A percentile compares a stretch with the other conserved stretches of the same genome.
Conservation (phyloP, 2,113 vertebrate species). For the Emydura subglobosa region DNA sequence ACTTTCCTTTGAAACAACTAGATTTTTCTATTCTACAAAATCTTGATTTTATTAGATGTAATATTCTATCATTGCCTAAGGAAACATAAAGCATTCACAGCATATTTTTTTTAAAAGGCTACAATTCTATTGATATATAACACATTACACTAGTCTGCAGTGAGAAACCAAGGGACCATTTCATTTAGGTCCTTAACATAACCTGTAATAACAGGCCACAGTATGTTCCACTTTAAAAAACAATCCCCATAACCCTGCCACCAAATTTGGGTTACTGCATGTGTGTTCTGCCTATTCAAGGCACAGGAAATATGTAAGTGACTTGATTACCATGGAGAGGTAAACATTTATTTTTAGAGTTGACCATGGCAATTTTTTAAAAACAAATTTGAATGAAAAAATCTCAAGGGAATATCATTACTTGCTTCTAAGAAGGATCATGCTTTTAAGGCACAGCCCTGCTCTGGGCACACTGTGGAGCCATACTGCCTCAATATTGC, state of each 20-base stretch:
- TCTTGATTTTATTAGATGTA: not conserved
- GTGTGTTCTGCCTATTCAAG: not conserved
- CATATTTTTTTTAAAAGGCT: not conserved
- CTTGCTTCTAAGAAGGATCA: not conserved
- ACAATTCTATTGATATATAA: not conserved
- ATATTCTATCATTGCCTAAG: not conserved
- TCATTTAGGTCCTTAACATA: not conserved
- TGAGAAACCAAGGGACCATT: fast-evolving
- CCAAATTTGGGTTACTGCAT: not conserved
- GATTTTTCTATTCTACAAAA: not conserved
- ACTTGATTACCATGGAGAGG: not conserved
- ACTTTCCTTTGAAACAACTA: not conserved
- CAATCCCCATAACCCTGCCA: not conserved
- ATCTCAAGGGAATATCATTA: not conserved
- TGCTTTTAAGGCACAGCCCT: not conserved
- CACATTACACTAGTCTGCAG: fast-evolving
- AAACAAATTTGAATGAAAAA: not conserved
- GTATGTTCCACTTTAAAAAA: not conserved
- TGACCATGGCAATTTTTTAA: not conserved
- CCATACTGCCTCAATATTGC: fast-evolving
- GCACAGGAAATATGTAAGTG: fast-evolving
- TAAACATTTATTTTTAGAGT: not conserved
- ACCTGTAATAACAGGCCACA: fast-evolving
- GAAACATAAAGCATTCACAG: not conserved
- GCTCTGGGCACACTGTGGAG: not conserved